Conservation (phyloP, 2,797 vertebrate genomes). For the Corythornis leucogaster region DNA sequence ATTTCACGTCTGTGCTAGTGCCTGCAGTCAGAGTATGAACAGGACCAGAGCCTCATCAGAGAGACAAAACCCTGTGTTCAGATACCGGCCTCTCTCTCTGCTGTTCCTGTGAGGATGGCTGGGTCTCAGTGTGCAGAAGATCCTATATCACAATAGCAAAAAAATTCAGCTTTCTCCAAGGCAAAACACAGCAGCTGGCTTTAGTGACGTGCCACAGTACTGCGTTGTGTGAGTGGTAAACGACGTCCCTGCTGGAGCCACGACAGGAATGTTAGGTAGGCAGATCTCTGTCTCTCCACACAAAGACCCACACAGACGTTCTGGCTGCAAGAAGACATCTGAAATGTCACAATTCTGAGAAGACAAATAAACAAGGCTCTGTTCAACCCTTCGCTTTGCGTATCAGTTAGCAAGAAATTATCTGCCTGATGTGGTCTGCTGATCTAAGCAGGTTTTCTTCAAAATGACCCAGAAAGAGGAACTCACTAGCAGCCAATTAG, state of each 20-base stretch:
- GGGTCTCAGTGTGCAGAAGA: background rate
- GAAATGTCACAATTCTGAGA: conserved; percentile 62
- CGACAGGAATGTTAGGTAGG: conserved; percentile 19
- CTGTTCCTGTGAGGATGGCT: accelerated
- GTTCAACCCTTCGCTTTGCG: conserved; percentile 22
- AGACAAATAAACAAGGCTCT: conserved; percentile 52
- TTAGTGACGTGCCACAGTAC: background rate
- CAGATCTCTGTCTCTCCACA: background rate
- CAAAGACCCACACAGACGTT: background rate
- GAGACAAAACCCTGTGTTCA: background rate
- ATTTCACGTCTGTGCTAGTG: background rate
- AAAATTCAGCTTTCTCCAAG: background rate
- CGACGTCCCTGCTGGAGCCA: accelerated
- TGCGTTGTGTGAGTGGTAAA: accelerated
- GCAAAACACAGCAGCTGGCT: background rate
- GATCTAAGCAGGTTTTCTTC: conserved; percentile 56
- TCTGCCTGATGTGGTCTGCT: conserved; percentile 24
- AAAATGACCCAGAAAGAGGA: conserved; percentile 30
- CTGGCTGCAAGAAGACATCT: conserved; percentile 37
- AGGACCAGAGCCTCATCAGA: background rate
- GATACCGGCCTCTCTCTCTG: accelerated
- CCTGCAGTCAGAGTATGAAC: background rate
- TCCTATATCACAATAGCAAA: background rate
- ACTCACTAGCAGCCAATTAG: conserved; percentile 39
- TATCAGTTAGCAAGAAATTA: conserved; percentile 46